phyloP scores from a whole-genome alignment of 2,113 vertebrate genomes.

The Petromus typicus region DNA sequence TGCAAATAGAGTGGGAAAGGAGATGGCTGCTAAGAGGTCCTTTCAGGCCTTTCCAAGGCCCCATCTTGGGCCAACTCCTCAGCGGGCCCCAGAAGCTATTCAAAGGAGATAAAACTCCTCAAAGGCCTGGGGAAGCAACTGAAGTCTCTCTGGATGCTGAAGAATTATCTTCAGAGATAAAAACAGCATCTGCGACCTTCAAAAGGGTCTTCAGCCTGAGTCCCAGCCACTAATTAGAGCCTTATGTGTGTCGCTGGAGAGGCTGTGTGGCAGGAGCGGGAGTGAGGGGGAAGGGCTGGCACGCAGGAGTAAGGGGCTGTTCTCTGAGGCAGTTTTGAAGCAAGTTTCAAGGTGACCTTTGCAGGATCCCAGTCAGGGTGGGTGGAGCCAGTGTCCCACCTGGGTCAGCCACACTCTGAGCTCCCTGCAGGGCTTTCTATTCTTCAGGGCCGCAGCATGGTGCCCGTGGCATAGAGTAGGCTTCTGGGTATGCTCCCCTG shows the following conservation, averaged over 20 bases:
- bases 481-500: background rate
- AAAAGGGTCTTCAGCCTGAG: slow-evolving; percentile 66
- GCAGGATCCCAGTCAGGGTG: background rate
- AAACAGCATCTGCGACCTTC: slow-evolving; percentile 62
- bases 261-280: background rate
- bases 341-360: slow-evolving; percentile 59
- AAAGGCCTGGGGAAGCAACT: slow-evolving; percentile 36
- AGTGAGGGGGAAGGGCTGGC: background rate
- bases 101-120: slow-evolving; percentile 71
- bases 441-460: background rate
- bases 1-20: slow-evolving; percentile 26
- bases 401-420: background rate
- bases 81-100: slow-evolving; percentile 57
- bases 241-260: slow-evolving; percentile 69
- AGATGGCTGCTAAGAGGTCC: background rate
- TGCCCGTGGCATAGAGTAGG: too few relatives aligned
- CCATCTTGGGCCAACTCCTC: slow-evolving; percentile 44
- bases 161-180: slow-evolving; percentile 67
- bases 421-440: background rate
- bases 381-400: background rate
- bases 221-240: slow-evolving; percentile 75
- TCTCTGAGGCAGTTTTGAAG: slow-evolving; percentile 36
- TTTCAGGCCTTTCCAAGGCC: background rate
- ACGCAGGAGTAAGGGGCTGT: slow-evolving; percentile 19
- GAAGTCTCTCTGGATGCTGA: slow-evolving; percentile 58